These are phyloP conservation scores for Synanthedon vespiformis DNA, from an alignment of 2,888 invertebrate species.

Conservation along the genomic window DNA sequence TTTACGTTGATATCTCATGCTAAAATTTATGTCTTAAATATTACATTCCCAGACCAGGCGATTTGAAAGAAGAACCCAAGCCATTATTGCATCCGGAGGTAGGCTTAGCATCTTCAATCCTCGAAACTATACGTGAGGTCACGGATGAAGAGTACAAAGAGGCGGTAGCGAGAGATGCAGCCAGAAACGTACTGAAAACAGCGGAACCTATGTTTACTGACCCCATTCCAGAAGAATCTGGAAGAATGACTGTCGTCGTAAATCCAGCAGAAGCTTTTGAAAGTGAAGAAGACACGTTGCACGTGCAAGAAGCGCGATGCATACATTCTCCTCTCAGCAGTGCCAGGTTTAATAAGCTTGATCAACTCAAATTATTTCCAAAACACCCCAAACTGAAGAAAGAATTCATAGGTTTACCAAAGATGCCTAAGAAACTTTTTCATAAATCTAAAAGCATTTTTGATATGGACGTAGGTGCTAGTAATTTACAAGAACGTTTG, in stretches of 20 bases:
- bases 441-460: slow-evolving; percentile 14
- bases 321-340: slow-evolving; percentile 21
- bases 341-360: slow-evolving; percentile 8
- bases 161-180: slow-evolving; percentile 49
- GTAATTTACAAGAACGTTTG: slow-evolving; percentile 27
- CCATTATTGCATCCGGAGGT: slow-evolving; percentile 56
- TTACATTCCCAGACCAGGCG: slow-evolving; percentile 20
- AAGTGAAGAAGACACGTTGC: slow-evolving; percentile 29
- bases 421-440: slow-evolving; percentile 11
- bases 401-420: slow-evolving; percentile 20
- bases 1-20: no score
- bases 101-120: slow-evolving; percentile 48
- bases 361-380: slow-evolving; percentile 4
- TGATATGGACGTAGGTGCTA: slow-evolving; percentile 36
- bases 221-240: slow-evolving; percentile 22
- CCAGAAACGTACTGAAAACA: slow-evolving; percentile 20
- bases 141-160: slow-evolving; percentile 54
- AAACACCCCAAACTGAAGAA: slow-evolving; percentile 17
- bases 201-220: slow-evolving; percentile 16
- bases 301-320: slow-evolving; percentile 32
- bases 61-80: slow-evolving; percentile 32
- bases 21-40: no score
- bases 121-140: slow-evolving; percentile 47
- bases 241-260: slow-evolving; percentile 35
- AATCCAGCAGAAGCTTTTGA: slow-evolving; percentile 19